Evolutionary conservation across 2,113 vertebrate genomes (phyloP).

Genomic region (Anarhynchus alexandrinus): DNA sequence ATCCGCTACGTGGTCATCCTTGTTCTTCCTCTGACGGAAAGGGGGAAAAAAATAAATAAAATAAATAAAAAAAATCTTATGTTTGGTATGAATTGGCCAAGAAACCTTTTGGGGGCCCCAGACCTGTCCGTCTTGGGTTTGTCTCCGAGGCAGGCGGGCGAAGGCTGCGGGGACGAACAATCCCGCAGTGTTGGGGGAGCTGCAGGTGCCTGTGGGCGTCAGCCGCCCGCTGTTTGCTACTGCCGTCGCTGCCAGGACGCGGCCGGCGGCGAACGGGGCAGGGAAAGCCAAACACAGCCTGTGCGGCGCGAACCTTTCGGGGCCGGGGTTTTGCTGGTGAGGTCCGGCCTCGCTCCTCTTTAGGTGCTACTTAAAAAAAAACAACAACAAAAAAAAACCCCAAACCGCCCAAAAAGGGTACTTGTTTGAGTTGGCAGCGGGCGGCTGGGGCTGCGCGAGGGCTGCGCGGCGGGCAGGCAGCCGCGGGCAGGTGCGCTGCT

Average conservation of each 20-base stretch:
- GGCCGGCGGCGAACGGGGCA: constrained; percentile 78
- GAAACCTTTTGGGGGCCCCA: background rate
- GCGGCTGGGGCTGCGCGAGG: constrained; percentile 64
- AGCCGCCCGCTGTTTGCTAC: too few species aligned
- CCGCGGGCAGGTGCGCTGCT: constrained; percentile 72
- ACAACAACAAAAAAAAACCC: too few species aligned
- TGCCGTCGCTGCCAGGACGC: constrained; percentile 44
- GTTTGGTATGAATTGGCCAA: background rate
- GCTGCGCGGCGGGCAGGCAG: constrained; percentile 57
- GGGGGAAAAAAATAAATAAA: rapidly evolving
- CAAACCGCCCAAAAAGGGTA: too few species aligned
- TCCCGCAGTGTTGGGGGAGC: constrained; percentile 75
- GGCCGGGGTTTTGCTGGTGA: constrained; percentile 73
- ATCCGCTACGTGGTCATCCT: background rate
- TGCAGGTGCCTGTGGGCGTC: constrained; percentile 61
- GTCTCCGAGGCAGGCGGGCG: too few species aligned
- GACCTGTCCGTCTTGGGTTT: background rate
- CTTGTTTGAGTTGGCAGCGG: constrained; percentile 83
- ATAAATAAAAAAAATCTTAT: rapidly evolving
- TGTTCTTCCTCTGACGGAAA: background rate
- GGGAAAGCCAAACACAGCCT: constrained; percentile 86
- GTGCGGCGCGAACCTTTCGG: constrained; percentile 68
- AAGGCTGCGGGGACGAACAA: constrained; percentile 70
- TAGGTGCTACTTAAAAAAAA: constrained; percentile 74
- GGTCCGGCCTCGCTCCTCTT: constrained; percentile 53